Evolutionary conservation across 2,888 invertebrate genomes (phyloP), one percentile per base, ranked within the genome.

Genomic region (Hoplodrina ambigua): DNA sequence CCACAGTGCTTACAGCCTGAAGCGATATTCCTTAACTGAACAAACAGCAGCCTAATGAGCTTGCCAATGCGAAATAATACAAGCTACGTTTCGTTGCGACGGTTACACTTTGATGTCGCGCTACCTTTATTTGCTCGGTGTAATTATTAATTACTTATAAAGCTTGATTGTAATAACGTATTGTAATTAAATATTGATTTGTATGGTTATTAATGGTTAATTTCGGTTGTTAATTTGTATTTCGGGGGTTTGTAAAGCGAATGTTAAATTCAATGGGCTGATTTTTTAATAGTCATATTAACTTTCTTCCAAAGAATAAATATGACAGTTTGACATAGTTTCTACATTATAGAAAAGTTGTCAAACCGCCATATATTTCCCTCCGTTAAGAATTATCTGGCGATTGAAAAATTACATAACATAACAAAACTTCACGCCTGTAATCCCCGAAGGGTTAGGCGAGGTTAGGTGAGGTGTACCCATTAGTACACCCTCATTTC

Each of bases 1-100:
- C 54, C 53, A 50, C 72, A 69, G 33, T 57, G 64, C 72, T 41
- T 80, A 72, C 69, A 75, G 86, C 90, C 88, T 69, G 81, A 73
- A 84, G 90, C 88, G 73, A 83, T 85, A 83, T 84, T 84, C 88
- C 87, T 86, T 88, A 87, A 88, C 88, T 84, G 87, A 85, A 87
- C 90, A 90, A 88, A 88, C 88, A 87, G 30, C 55, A 78, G 62
- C 75, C 78, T 89, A 90, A 90, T 91, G 90, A 90, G 85, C 85
- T 86, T 73, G 81, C 85, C 86, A 81, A 86, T 86, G 84, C 80
- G 84, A 86, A 88, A 86, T 87, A 87, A 87, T 87, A 84, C 83
- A 80, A 81, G 74, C 74, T 60, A 79, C 71, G 55, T 72, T 73
- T 73, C 64, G 69, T 71, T 68, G 41, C 70, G 72, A 62, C 72